Conservation (phyloP, 2,888 invertebrate genomes). For the Acleris literana region DNA sequence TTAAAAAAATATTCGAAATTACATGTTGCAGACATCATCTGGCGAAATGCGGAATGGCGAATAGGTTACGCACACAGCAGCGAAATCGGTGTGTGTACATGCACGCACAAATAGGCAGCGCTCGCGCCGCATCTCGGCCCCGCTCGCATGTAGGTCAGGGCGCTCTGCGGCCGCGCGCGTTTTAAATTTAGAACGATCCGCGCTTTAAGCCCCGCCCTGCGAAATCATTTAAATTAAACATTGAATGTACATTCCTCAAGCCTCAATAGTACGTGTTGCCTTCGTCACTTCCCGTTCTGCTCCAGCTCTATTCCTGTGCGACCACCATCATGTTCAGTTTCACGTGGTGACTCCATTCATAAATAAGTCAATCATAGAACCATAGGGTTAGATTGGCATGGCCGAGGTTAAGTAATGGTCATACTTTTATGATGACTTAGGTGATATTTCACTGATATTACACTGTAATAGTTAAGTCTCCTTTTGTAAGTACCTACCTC, state of each 20-base stretch:
- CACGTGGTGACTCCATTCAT: too few species aligned
- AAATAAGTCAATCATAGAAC: too few species aligned
- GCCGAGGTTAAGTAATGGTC: too few species aligned
- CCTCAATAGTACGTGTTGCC: slow-evolving; percentile 24
- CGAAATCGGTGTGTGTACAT: slow-evolving; percentile 56
- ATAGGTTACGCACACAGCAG: slow-evolving; percentile 70
- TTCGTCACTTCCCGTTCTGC: background rate
- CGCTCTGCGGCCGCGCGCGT: slow-evolving; percentile 81
- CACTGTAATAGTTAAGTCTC: too few species aligned
- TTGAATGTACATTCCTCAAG: slow-evolving; percentile 63
- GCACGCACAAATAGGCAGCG: slow-evolving; percentile 66
- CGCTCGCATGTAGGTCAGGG: slow-evolving; percentile 83
- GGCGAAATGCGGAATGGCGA: slow-evolving; percentile 79
- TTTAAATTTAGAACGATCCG: slow-evolving; percentile 83
- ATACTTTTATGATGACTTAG: too few species aligned
- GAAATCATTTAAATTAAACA: slow-evolving; percentile 69
- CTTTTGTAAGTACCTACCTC: too few species aligned
- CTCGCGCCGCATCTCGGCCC: slow-evolving; percentile 82
- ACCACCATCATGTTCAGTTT: too few species aligned
- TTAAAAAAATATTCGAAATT: slow-evolving; percentile 41
- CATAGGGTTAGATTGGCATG: too few species aligned
- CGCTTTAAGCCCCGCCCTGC: slow-evolving; percentile 78
- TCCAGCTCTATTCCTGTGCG: too few species aligned
- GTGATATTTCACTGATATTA: too few species aligned
- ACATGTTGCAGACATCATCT: slow-evolving; percentile 78